Base-by-base conservation (phyloP, 2,797 vertebrate genomes). In the Miichthys miiuy region DNA sequence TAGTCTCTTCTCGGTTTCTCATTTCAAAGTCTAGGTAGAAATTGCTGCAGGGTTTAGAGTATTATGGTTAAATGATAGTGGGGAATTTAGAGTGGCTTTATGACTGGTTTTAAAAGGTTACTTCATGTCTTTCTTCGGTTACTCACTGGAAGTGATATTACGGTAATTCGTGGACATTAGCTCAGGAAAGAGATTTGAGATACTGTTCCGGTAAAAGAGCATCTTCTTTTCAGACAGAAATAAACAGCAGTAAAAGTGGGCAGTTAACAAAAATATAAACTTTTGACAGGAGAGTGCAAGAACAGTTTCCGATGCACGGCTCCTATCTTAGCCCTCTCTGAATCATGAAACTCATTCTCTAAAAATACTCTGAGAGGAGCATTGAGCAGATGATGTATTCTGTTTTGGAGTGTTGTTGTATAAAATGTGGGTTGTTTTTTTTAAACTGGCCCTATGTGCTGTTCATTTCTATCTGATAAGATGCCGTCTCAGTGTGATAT, bases 181-280 rank as follows among this genome's bases (percentile, higher is more conserved):
- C 27, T 60, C 63, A 72, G 54, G 42, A 64, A 81, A 57, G 13
- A 47, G 41, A 71, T 72, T 72, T 46, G 68, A 68, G 47, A n/a
- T 48, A 56, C 10, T 60, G 14, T 76, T 77, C 34, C 57, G 20
- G 62, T 75, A 48, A 78, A 76, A 5, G n/a, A 25, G 38, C 54
- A 54, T 67, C 11, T 51, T 88, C 34, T 44, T 5, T 83, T 80
- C 48, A 41, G 62, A 77, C 18, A 54, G 56, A 70, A 63, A 75
- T 65, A 72, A 71, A 70, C 6, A 74, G 48, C 57, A 64, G 44
- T 13, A 78, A 78, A 61, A 23, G 16, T 34, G 30, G 16, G 34
- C 56, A 68, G 64, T 77, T 75, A 74, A 86, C 68, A 61, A 81
- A 73, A 74, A 75, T 41, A 74, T 66, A 72, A 79, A 68, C 56